A percentile compares a stretch with the other conserved stretches of the same genome.
Conservation (phyloP, 2,888 invertebrate genomes). For the Apamea crenata region DNA sequence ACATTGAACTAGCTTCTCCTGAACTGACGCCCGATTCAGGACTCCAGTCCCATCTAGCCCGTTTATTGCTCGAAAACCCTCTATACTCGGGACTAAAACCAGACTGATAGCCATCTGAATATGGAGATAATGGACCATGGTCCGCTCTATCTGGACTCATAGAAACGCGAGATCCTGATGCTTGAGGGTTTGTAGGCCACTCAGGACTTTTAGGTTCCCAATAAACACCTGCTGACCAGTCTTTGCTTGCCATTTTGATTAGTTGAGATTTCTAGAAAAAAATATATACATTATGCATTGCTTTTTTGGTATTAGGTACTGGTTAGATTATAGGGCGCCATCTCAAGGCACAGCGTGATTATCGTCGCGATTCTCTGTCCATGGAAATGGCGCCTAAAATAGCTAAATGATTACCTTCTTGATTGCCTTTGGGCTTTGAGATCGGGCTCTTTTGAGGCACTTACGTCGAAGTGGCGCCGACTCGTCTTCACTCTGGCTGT, state of each 20-base stretch:
- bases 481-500: slow-evolving; percentile 82
- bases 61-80: slow-evolving; percentile 72
- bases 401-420: slow-evolving; percentile 76
- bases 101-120: slow-evolving; percentile 83
- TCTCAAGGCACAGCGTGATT: neutral
- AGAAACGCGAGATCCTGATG: slow-evolving; percentile 72
- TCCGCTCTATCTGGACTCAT: slow-evolving; percentile 81
- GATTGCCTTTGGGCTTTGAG: slow-evolving; percentile 76
- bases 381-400: neutral
- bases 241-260: slow-evolving; percentile 84
- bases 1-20: slow-evolving; percentile 80
- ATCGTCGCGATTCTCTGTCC: neutral
- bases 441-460: slow-evolving; percentile 79
- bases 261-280: slow-evolving; percentile 77
- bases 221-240: slow-evolving; percentile 86
- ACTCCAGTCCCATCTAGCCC: slow-evolving; percentile 84
- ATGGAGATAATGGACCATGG: slow-evolving; percentile 79
- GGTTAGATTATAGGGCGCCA: neutral
- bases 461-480: slow-evolving; percentile 71
- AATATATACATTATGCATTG: neutral
- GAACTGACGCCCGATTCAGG: slow-evolving; percentile 84
- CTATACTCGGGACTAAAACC: slow-evolving; percentile 84
- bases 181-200: slow-evolving; percentile 76
- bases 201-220: slow-evolving; percentile 87
- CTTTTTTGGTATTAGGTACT: neutral